Base-by-base conservation (phyloP, 2,888 invertebrate genomes). In the Erebia epiphron region DNA sequence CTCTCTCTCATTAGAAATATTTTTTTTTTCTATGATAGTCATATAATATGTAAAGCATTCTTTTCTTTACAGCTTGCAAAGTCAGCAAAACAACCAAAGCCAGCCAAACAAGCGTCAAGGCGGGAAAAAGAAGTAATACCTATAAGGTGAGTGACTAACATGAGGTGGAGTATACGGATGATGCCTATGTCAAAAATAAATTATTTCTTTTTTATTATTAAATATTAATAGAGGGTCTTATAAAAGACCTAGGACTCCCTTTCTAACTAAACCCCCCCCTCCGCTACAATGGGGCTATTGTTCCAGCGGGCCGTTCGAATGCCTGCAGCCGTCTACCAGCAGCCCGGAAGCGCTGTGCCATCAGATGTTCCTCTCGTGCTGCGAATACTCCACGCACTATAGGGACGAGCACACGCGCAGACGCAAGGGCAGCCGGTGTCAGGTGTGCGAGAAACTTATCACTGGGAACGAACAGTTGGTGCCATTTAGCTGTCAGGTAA, bases 281-380 rank as follows among this genome's bases (percentile, higher is more conserved):
- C 11, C 13, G 2, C 11, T 16, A 9, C 4, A n/a, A 16, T 1
- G 54, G 54, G 16, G 18, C 2, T 54, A 26, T 35, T 10, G n/a
- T 62, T 66, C 0, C 83, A 92, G 91, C 0, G 93, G 93, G 0
- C 93, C 93, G 0, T 94, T 93, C 78, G 92, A 92, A 66, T 94
- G 94, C 69, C 83, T 91, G 0, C 86, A 90, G 49, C 85, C 90
- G 0, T 89, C 90, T 0, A 77, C 77, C 0, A 77, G 82, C 26
- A 86, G 86, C 1, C 79, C 86, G 0, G 88, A 86, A 65, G 88
- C 85, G 0, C 77, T 79, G 0, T 93, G 93, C 74, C 93, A 91
- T 73, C 91, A 90, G 81, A 91, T 91, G 7, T 94, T 92, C 86
- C 90, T 91, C 82, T 91, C 91, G 0, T 94, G 94, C 83, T 94